Conservation (phyloP, 37 sponge, comb jelly and placozoan genomes). For the Ianthella basta region DNA sequence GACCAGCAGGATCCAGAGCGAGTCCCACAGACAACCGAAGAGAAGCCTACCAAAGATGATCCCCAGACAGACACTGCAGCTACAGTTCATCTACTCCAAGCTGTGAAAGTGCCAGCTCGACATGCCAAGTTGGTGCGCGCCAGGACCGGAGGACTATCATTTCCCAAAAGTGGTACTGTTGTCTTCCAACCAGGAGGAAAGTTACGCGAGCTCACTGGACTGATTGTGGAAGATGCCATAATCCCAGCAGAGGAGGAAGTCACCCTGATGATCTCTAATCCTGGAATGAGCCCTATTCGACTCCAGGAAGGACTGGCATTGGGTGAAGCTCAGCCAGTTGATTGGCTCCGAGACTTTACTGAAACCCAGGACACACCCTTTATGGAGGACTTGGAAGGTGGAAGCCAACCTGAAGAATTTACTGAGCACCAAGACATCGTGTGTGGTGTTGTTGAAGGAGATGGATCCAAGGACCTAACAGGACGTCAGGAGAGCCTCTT, state of each 20-base stretch:
- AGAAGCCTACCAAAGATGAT: neutral
- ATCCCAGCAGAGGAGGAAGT: neutral
- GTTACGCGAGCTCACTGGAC: neutral
- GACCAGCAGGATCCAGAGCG: no score
- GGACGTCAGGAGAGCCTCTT: neutral
- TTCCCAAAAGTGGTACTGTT: neutral
- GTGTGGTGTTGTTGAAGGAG: neutral
- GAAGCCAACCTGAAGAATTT: no score
- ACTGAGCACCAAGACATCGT: neutral
- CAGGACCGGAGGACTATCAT: neutral
- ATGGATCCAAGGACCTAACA: neutral
- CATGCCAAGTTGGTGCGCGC: slow-evolving; percentile 27
- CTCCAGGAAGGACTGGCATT: slow-evolving; percentile 37
- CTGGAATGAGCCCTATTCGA: slow-evolving; percentile 3
- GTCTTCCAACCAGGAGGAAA: slow-evolving; percentile 26
- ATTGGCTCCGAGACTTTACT: neutral
- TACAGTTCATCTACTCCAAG: slow-evolving; percentile 41
- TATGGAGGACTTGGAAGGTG: no score
- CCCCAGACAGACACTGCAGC: neutral
- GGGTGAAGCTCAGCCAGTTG: neutral
- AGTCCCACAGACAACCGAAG: no score
- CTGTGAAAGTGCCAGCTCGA: slow-evolving; percentile 38
- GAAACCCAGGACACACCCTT: neutral
- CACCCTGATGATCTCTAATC: slow-evolving; percentile 34
- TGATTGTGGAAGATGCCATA: slow-evolving; percentile 7